phyloP scores from a whole-genome alignment of 2,113 vertebrate genomes.

The Sebastes schlegelii region DNA sequence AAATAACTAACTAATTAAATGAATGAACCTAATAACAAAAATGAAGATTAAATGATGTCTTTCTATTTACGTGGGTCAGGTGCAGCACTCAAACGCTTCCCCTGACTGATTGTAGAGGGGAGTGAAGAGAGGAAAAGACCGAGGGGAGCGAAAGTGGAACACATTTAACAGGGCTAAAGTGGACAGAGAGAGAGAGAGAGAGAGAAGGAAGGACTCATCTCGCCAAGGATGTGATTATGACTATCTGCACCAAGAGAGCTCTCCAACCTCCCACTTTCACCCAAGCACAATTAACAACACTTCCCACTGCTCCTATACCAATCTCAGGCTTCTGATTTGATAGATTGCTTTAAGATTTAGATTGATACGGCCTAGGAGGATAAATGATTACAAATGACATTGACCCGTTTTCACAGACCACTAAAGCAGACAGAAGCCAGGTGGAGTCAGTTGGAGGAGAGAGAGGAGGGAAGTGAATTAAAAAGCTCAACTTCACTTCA shows the following conservation, averaged over 20 bases:
- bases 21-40: too few species aligned
- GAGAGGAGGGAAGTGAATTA: not conserved
- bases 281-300: slow-evolving; percentile 61
- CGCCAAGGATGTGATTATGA: slow-evolving; percentile 67
- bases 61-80: slow-evolving; percentile 27
- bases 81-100: slow-evolving; percentile 43
- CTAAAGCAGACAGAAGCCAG: slow-evolving; percentile 20
- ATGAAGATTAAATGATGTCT: too few species aligned
- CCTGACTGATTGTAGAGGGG: slow-evolving; percentile 34
- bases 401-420: slow-evolving; percentile 10
- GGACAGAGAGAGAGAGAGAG: slow-evolving; percentile 5
- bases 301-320: slow-evolving; percentile 13
- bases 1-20: not conserved
- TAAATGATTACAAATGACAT: slow-evolving; percentile 57
- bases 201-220: slow-evolving; percentile 30
- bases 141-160: slow-evolving; percentile 11
- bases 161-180: slow-evolving; percentile 36
- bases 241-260: slow-evolving; percentile 51
- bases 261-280: slow-evolving; percentile 51
- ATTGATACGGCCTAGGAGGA: slow-evolving; percentile 54
- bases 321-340: slow-evolving; percentile 38
- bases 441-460: slow-evolving; percentile 11
- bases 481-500: slow-evolving; percentile 18
- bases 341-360: slow-evolving; percentile 56
- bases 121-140: slow-evolving; percentile 17